phyloP scores from a whole-genome alignment of 2,888 invertebrate species.

The Chydorus sphaericus region DNA sequence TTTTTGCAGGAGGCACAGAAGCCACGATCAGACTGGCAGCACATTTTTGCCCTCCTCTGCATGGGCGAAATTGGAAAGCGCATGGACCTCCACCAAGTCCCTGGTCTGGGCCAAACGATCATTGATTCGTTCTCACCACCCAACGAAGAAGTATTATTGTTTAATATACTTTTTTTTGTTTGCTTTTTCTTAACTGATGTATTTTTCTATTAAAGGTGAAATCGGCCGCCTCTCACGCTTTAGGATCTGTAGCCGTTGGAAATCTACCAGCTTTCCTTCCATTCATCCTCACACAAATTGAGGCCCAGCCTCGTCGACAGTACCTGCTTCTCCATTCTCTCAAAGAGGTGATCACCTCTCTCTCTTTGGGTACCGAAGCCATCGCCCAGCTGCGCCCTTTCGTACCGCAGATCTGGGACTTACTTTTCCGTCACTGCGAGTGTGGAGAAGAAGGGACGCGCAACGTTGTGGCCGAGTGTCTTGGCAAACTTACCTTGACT shows the following conservation, averaged over 20 bases:
- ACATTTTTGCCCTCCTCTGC: constrained; percentile 83
- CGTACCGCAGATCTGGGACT: constrained; percentile 58
- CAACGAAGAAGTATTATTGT: constrained; percentile 38
- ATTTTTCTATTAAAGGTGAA: constrained; percentile 57
- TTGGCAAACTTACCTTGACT: constrained; percentile 85
- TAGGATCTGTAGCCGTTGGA: constrained; percentile 91
- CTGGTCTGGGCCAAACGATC: constrained; percentile 57
- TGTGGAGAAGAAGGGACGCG: constrained; percentile 96
- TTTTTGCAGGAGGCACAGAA: constrained; percentile 56
- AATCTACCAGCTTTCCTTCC: constrained; percentile 87
- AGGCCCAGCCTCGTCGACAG: constrained; percentile 83
- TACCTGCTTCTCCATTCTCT: constrained; percentile 91
- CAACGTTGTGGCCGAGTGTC: constrained; percentile 96
- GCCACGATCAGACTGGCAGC: constrained; percentile 55
- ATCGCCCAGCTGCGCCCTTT: constrained; percentile 36
- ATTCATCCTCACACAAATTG: constrained; percentile 83
- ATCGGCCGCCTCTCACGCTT: constrained; percentile 89
- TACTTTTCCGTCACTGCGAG: constrained; percentile 86
- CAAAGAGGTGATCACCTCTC: constrained; percentile 57
- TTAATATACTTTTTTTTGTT: not conserved
- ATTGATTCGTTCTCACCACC: constrained; percentile 49
- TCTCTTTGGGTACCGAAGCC: constrained; percentile 37
- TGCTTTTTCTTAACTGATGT: not conserved
- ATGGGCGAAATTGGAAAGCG: constrained; percentile 95
- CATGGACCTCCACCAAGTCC: constrained; percentile 67